Base-by-base conservation (phyloP, 2,797 vertebrate genomes). In the Pangasius krempfi region DNA sequence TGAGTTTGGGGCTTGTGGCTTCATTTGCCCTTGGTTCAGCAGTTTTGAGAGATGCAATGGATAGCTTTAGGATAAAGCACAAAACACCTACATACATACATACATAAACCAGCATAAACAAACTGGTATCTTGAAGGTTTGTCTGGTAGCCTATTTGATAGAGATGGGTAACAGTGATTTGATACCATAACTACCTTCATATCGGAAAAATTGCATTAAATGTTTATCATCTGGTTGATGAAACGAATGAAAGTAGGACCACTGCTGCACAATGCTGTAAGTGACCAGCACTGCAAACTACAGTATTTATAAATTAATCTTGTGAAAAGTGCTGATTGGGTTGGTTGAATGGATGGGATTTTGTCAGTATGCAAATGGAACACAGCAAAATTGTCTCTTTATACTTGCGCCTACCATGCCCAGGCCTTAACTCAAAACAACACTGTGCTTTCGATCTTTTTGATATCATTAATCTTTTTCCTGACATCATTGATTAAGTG, bases 401-500 rank as follows among this genome's bases (percentile, higher is more conserved):
- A 40, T 88, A 30, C 68, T 68, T 54, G 68, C 16, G 33, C 72
- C 16, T 33, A 40, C 60, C 85, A 80, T 88, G 58, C 30, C n/a
- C n/a, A 22, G 89, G 75, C 86, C 89, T 90, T 89, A 87, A 87
- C 85, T 88, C 62, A 30, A 87, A 90, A 86, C 64, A 27, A 9
- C 88, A 89, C 62, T 8, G n/a, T 73, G 85, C 52, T 56, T 78
- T 88, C 54, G 27, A 79, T 88, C 79, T 8, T 75, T 87, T 75
- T 88, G 83, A 89, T 85, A 85, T 58, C 87, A 90, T 91, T 90
- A 80, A 87, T 92, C 91, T 91, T 90, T 82, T 58, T 12, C 85
- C 52, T 91, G 91, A 86, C 87, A 89, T 91, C 76, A 90, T 90
- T 92, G 87, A 90, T 90, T 92, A 91, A 86, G 54, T 72, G 70